A percentile compares a stretch with the other conserved stretches of the same genome.
Evolutionary conservation across 2,113 vertebrate species (phyloP).

Genomic region (Anarhynchus alexandrinus): DNA sequence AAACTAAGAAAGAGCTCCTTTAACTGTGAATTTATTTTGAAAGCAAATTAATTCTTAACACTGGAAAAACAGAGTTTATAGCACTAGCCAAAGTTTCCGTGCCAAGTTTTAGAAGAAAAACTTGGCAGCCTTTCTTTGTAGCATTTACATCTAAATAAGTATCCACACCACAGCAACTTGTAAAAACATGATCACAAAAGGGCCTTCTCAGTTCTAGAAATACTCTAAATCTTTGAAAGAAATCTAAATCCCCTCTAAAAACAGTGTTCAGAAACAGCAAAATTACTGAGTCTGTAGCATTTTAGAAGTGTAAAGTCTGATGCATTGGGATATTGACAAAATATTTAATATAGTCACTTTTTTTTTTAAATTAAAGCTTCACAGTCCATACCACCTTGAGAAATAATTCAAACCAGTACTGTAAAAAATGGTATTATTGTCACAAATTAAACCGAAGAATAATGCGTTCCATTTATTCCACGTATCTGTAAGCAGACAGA

Average conservation of each 20-base stretch:
- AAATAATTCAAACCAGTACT: neutral
- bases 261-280: neutral
- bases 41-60: constrained; percentile 9
- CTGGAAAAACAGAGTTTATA: neutral
- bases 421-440: neutral
- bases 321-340: neutral
- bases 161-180: neutral
- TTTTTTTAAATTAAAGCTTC: neutral
- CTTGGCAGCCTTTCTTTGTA: constrained; percentile 13
- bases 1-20: neutral
- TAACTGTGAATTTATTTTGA: neutral
- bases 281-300: neutral
- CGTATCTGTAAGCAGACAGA: neutral
- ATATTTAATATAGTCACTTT: neutral
- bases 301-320: neutral
- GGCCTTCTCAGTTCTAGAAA: constrained; percentile 26
- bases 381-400: neutral
- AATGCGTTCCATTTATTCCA: neutral
- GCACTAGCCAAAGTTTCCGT: neutral
- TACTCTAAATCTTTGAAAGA: neutral
- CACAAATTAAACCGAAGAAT: neutral
- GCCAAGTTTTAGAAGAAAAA: constrained; percentile 16
- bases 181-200: constrained; percentile 43
- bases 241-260: neutral
- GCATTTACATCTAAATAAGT: constrained; percentile 39